phyloP scores from a whole-genome alignment of 2,113 vertebrate species.

The Neolamprologus variostigma region DNA sequence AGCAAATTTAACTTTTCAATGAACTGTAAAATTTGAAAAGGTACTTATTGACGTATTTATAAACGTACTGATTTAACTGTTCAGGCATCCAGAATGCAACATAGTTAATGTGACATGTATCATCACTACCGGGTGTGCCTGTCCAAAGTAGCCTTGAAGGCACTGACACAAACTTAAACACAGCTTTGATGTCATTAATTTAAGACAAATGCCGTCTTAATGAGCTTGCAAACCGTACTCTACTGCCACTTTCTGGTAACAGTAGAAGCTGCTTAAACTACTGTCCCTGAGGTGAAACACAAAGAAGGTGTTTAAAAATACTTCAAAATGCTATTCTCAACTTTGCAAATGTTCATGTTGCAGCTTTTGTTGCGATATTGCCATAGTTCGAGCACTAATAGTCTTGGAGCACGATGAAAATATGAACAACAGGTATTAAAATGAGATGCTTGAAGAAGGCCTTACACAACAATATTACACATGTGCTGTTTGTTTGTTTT shows the following conservation, averaged over 20 bases:
- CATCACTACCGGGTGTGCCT: not conserved
- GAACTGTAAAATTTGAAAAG: not conserved
- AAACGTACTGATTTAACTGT: not conserved
- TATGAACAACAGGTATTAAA: not conserved
- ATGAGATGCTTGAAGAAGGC: not conserved
- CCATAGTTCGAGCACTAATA: not conserved
- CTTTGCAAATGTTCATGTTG: not conserved
- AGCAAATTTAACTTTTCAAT: not conserved
- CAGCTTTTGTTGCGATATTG: not conserved
- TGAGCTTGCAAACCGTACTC: not conserved
- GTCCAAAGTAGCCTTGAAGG: not conserved
- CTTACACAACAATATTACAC: not conserved
- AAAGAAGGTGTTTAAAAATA: not conserved
- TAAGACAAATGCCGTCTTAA: not conserved
- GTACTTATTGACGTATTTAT: not conserved
- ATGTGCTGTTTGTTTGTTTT: not conserved
- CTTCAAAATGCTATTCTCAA: not conserved
- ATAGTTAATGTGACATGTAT: not conserved
- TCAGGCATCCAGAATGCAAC: not conserved
- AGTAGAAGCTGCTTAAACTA: not conserved
- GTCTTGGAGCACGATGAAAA: not conserved
- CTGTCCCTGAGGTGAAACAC: not conserved
- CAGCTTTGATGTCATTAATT: not conserved
- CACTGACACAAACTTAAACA: not conserved
- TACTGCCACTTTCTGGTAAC: conserved; percentile 39